Base-by-base conservation (phyloP, 2,888 invertebrate species). In the Neocrepidodera transversa region DNA sequence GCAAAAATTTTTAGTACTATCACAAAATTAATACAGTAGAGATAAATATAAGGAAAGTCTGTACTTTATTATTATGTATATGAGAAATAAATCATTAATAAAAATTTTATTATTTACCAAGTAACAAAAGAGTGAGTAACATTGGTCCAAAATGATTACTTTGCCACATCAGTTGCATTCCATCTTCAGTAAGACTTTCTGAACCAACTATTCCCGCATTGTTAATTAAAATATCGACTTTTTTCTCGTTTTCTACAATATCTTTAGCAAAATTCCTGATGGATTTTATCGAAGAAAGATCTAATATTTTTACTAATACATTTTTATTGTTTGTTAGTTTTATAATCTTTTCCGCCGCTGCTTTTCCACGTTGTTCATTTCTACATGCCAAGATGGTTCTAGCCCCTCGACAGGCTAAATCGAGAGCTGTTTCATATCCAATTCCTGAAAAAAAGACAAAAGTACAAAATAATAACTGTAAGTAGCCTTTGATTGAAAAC, bases 61-160 rank as follows among this genome's bases (percentile, higher is more conserved):
- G n/a, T n/a, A n/a, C n/a, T n/a, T n/a, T n/a, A n/a, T n/a, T n/a
- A n/a, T n/a, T n/a, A n/a, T n/a, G n/a, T n/a, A n/a, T n/a, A n/a
- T n/a, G n/a, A n/a, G n/a, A n/a, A n/a, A n/a, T n/a, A n/a, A n/a
- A n/a, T n/a, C n/a, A n/a, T n/a, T 6, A 3, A 30, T 14, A 14
- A 17, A 17, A 14, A 23, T 23, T 6, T 6, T 23, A 23, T 23
- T 23, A 23, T 63, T 60, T 52, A 65, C 86, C 84, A 1, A 84
- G 70, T 1, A 91, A 75, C 0, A 91, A 81, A 56, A 86, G 79
- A 0, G 90, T 90, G 49, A 91, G 78, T 16, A 91, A 77, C 71
- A 90, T 91, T 7, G 86, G 87, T 7, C 88, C 89, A 68, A 88
- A 86, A 71, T 90, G 85, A 67, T 91, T 91, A 14, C 87, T 83